A percentile compares a stretch with the other conserved stretches of the same genome.
Evolutionary conservation across 2,113 vertebrate genomes (phyloP).

Genomic region (Paracanthobrama guichenoti): DNA sequence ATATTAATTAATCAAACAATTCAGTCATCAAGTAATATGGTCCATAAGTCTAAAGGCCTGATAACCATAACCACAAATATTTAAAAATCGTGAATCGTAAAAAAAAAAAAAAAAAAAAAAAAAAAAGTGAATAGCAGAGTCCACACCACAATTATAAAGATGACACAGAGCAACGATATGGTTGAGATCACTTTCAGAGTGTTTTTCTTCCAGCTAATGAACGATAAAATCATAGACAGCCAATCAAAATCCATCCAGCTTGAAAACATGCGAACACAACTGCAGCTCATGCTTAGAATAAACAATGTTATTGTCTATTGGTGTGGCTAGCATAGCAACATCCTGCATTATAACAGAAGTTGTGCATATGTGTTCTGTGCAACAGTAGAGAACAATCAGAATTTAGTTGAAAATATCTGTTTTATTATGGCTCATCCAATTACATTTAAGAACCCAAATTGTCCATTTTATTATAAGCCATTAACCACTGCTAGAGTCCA

Average conservation of each 20-base stretch:
- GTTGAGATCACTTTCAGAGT: background rate
- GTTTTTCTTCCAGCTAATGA: background rate
- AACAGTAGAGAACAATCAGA: background rate
- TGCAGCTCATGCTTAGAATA: no score
- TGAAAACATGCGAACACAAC: no score
- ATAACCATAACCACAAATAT: background rate
- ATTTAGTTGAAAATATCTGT: background rate
- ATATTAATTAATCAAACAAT: background rate
- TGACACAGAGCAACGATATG: background rate
- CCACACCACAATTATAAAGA: background rate
- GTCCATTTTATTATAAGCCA: background rate
- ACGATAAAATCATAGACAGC: background rate
- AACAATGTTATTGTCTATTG: no score
- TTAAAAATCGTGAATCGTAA: background rate
- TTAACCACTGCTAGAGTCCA: background rate
- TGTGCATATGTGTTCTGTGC: background rate
- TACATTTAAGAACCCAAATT: background rate
- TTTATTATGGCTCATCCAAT: background rate
- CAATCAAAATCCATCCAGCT: no score
- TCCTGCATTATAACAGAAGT: background rate
- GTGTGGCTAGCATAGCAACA: background rate
- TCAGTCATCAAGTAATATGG: background rate
- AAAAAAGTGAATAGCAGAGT: background rate
- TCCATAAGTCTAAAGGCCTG: background rate
- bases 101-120: no score